A percentile compares a stretch with the other conserved stretches of the same genome.
Conservation (phyloP, 1,140 invertebrate genomes). For the Myzus persicae region DNA sequence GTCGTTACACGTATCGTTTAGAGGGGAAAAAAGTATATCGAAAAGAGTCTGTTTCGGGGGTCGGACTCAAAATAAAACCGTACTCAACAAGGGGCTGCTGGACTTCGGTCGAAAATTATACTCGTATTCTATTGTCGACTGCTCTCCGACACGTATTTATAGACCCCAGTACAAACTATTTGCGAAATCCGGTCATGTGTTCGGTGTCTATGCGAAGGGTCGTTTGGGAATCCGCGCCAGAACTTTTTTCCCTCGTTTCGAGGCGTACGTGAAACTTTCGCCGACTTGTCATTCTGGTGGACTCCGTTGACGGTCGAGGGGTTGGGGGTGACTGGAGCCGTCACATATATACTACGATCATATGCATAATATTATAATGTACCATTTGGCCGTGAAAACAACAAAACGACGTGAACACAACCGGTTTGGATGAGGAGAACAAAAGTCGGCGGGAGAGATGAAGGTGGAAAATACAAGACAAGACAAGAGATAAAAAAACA, state of each 20-base stretch:
- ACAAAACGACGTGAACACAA: background rate
- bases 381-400: background rate
- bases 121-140: constrained; percentile 23
- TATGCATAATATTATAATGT: background rate
- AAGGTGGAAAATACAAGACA: background rate
- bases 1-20: background rate
- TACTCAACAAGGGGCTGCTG: background rate
- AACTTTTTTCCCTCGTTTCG: constrained; percentile 11
- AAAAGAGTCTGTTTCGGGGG: background rate
- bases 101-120: background rate
- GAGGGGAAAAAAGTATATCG: background rate
- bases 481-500: background rate
- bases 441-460: background rate
- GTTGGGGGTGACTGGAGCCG: background rate
- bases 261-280: background rate
- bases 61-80: background rate
- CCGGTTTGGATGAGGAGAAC: background rate
- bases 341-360: background rate
- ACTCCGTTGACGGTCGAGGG: background rate
- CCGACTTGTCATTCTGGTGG: background rate
- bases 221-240: constrained; percentile 10
- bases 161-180: constrained; percentile 31
- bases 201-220: background rate
- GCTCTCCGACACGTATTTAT: background rate
- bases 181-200: constrained; percentile 49